A percentile compares a stretch with the other conserved stretches of the same genome.
phyloP scores from a whole-genome alignment of 1,140 invertebrate genomes.

The Druon quercuslanigerum region DNA sequence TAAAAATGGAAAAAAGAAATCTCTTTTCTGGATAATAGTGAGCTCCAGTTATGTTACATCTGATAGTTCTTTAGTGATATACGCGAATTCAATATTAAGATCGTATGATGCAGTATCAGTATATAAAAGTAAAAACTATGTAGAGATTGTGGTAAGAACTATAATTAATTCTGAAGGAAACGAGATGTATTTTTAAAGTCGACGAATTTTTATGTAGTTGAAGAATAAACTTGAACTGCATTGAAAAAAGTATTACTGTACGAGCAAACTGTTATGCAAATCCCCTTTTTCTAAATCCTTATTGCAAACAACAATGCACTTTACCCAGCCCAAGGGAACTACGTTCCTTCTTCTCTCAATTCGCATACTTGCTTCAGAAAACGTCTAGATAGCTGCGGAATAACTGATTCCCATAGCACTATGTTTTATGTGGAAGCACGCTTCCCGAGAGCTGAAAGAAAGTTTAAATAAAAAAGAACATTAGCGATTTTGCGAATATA shows the following conservation, averaged over 20 bases:
- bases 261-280: background rate
- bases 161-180: no score
- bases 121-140: no score
- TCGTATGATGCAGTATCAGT: no score
- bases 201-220: no score
- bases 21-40: constrained; percentile 12
- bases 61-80: background rate
- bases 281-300: background rate
- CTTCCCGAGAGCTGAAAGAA: background rate
- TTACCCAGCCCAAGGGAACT: background rate
- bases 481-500: constrained; percentile 6
- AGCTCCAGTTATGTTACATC: constrained; percentile 10
- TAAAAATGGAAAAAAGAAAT: constrained; percentile 23
- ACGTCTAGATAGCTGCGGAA: constrained; percentile 11
- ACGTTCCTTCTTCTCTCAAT: background rate
- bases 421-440: constrained; percentile 25
- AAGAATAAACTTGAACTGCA: no score
- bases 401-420: constrained; percentile 8
- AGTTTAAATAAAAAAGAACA: constrained; percentile 8
- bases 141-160: no score
- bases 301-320: constrained; percentile 7
- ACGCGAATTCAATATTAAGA: no score
- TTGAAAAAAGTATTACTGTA: no score
- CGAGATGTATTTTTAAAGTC: no score
- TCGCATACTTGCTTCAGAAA: background rate